Evolutionary conservation across 1,140 invertebrate genomes (phyloP), one percentile per base, ranked within the genome.

Genomic region (Stegodyphus dumicola): DNA sequence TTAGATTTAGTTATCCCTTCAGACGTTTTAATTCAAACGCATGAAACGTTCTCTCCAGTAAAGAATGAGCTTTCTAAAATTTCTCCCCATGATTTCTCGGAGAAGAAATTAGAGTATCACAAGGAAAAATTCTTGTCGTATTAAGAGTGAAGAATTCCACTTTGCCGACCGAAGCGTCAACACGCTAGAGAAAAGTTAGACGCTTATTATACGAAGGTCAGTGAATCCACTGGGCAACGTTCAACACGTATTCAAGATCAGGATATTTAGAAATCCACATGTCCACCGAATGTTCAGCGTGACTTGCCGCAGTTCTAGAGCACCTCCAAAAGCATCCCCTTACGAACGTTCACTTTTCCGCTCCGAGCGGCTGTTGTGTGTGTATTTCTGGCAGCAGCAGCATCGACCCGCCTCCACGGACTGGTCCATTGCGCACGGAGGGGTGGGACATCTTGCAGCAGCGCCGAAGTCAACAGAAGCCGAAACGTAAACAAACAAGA

Each of bases 401-500:
- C 49, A 83, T 83, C 80, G 80, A 83, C 80, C 80, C 78, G 78
- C 78, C 78, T 80, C 69, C 80, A 56, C 51, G 80, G 80, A 49
- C 7, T 49, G 60, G 80, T 75, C 70, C 48, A 83, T 65, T 75
- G 15, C 56, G 7, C 60, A 13, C 71, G 64, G 53, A 75, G 70
- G 70, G 80, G 80, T 66, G 80, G 33, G 53, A 9, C 33, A 3
- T 33, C 51, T 69, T 11, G 56, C 15, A 60, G 9, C 15, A 11
- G 53, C 18, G 69, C 69, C 13, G n/a, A 13, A 49, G 69, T 49
- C 48, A 13, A 60, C 18, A 18, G 17, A 71, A 52, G 48, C 17
- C 49, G n/a, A 49, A 80, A 80, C 53, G 80, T 83, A 83, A 83
- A 83, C 80, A 83, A 83, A 60, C 33, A 33, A 33, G 33, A 33